Conservation (phyloP, 2,888 invertebrate genomes). For the Acleris laterana region DNA sequence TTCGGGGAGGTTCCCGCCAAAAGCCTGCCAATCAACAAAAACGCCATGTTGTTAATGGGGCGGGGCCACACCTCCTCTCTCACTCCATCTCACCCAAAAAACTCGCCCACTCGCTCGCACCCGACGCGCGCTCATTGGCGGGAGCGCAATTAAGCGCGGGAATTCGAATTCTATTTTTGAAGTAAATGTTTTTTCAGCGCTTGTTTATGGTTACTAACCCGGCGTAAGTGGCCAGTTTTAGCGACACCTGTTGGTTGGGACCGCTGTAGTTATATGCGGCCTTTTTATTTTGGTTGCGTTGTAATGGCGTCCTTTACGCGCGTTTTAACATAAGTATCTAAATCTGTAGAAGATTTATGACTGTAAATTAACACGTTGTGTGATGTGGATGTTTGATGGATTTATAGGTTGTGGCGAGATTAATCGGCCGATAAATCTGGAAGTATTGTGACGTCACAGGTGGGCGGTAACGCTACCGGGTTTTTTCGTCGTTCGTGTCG, state of each 20-base stretch:
- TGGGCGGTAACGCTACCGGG: conserved; percentile 60
- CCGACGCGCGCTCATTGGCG: conserved; percentile 72
- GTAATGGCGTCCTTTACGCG: conserved; percentile 55
- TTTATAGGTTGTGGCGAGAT: conserved; percentile 71
- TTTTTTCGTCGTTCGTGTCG: conserved; percentile 39
- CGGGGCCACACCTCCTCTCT: conserved; percentile 70
- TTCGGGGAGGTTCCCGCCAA: conserved; percentile 66
- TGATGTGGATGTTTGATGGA: conserved; percentile 70
- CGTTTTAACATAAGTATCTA: conserved; percentile 64
- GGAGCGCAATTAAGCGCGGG: conserved; percentile 81
- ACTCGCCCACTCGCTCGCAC: conserved; percentile 64
- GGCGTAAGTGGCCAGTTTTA: conserved; percentile 56
- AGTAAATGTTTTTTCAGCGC: conserved; percentile 81
- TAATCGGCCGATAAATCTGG: conserved; percentile 65
- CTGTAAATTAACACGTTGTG: conserved; percentile 71
- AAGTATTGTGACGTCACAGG: conserved; percentile 50
- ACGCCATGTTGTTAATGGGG: conserved; percentile 88
- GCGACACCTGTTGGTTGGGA: conserved; percentile 64
- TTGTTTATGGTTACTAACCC: conserved; percentile 62
- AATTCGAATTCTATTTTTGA: conserved; percentile 83
- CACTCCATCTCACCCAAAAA: conserved; percentile 60
- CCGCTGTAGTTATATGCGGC: conserved; percentile 41
- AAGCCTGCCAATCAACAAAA: conserved; percentile 84
- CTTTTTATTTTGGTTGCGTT: conserved; percentile 59
- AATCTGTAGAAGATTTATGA: conserved; percentile 72